phyloP scores from a whole-genome alignment of 2,797 vertebrate species.

The Tauraco hartlaubi region DNA sequence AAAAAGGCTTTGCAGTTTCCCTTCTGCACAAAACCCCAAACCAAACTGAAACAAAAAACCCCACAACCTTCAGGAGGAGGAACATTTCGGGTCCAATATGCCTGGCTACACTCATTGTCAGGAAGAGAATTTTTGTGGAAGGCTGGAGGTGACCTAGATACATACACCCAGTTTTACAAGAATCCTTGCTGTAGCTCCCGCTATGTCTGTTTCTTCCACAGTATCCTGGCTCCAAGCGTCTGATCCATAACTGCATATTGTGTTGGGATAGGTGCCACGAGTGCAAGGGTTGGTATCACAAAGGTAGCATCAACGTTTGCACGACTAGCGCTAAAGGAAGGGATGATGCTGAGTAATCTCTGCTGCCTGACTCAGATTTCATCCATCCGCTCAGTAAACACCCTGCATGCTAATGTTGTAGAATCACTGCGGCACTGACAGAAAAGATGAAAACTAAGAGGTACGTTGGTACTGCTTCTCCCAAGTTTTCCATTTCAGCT shows the following conservation, averaged over 20 bases:
- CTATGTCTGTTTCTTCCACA: not conserved
- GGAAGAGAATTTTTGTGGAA: not conserved
- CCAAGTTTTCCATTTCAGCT: not conserved
- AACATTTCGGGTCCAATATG: not conserved
- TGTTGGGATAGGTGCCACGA: not conserved
- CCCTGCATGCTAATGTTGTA: conserved; percentile 24
- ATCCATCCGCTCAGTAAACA: conserved; percentile 6
- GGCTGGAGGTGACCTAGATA: conserved; percentile 40
- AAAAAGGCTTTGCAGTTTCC: not conserved
- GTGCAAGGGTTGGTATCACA: not conserved
- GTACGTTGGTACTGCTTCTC: not conserved
- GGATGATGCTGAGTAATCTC: conserved; percentile 11
- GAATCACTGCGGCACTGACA: conserved; percentile 31
- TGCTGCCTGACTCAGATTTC: not conserved
- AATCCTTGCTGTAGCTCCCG: not conserved
- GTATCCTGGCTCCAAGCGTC: not conserved
- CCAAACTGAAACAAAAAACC: not conserved
- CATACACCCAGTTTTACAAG: not conserved
- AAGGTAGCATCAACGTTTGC: not conserved
- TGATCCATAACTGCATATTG: accelerated
- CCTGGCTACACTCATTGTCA: not conserved
- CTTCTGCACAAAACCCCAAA: not conserved
- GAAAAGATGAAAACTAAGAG: not conserved
- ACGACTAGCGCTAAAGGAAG: not conserved
- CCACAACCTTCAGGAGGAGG: not conserved